These are phyloP conservation scores for Pardalotus punctatus DNA, from an alignment of 2,113 vertebrate species.

Conservation along the genomic window DNA sequence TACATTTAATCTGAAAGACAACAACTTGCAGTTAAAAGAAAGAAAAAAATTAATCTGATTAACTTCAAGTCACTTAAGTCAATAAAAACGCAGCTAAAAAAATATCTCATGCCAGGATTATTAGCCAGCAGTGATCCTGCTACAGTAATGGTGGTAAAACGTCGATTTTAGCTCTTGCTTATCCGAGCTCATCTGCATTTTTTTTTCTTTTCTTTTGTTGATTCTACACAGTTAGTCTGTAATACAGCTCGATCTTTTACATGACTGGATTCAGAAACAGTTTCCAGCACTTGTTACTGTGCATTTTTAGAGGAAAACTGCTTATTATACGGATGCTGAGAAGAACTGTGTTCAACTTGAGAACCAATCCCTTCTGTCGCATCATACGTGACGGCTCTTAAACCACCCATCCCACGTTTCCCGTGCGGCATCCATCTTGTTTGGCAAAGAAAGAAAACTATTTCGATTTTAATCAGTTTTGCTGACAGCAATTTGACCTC, in stretches of 20 bases:
- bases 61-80: not conserved
- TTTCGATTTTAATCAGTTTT: not conserved
- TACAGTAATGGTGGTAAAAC: not conserved
- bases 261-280: not conserved
- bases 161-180: not conserved
- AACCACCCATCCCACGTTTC: not conserved
- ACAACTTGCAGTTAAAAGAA: not conserved
- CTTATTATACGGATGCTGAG: not conserved
- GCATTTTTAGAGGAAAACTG: not conserved
- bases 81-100: not conserved
- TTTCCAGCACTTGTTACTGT: not conserved
- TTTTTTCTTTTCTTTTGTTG: not conserved
- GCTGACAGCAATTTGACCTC: not conserved
- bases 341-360: not conserved
- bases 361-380: not conserved
- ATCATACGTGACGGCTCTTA: rapidly evolving
- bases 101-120: not conserved
- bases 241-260: not conserved
- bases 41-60: not conserved
- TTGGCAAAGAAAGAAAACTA: not conserved
- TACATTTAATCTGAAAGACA: not conserved
- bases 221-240: not conserved
- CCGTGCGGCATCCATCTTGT: not conserved
- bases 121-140: not conserved
- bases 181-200: not conserved